Evolutionary conservation across 2,797 vertebrate genomes (phyloP).

Genomic region (Oryzias dopingdopingensis): DNA sequence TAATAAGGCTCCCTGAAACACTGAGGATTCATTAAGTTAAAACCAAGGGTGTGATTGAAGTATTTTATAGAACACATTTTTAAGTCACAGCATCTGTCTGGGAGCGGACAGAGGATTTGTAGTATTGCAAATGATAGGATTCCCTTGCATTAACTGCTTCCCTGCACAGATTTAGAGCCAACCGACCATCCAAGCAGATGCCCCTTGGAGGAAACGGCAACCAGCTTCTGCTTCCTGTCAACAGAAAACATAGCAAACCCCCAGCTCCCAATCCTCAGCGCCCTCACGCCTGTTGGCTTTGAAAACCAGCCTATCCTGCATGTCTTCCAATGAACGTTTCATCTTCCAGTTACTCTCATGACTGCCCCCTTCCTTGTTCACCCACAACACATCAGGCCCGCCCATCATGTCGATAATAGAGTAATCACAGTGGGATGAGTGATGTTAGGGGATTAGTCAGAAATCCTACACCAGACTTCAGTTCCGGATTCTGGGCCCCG

Average conservation of each 20-base stretch:
- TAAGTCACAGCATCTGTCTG: constrained; percentile 61
- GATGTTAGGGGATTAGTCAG: constrained; percentile 69
- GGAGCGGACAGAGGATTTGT: constrained; percentile 36
- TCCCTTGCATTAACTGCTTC: constrained; percentile 51
- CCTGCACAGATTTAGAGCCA: constrained; percentile 49
- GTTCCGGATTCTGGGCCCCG: constrained; percentile 49
- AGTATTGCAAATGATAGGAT: constrained; percentile 64
- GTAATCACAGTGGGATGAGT: constrained; percentile 59
- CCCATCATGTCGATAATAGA: constrained; percentile 44
- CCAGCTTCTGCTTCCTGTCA: constrained; percentile 24
- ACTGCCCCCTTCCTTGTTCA: constrained; percentile 12
- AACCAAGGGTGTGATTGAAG: constrained; percentile 33
- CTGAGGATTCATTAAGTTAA: too few species aligned
- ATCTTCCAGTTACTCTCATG: constrained; percentile 28
- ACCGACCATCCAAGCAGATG: constrained; percentile 32
- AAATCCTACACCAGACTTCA: constrained; percentile 65
- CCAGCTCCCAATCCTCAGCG: constrained; percentile 4
- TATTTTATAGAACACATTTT: constrained; percentile 42
- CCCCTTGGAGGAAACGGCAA: constrained; percentile 33
- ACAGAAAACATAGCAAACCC: constrained; percentile 14
- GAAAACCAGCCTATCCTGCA: constrained; percentile 27
- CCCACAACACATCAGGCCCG: constrained; percentile 52
- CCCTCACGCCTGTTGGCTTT: constrained; percentile 17
- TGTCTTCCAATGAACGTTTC: constrained; percentile 32
- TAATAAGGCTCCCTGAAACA: too few species aligned